A percentile compares a stretch with the other conserved stretches of the same genome.
phyloP scores from a whole-genome alignment of 2,113 vertebrate genomes.

The Meriones unguiculatus region DNA sequence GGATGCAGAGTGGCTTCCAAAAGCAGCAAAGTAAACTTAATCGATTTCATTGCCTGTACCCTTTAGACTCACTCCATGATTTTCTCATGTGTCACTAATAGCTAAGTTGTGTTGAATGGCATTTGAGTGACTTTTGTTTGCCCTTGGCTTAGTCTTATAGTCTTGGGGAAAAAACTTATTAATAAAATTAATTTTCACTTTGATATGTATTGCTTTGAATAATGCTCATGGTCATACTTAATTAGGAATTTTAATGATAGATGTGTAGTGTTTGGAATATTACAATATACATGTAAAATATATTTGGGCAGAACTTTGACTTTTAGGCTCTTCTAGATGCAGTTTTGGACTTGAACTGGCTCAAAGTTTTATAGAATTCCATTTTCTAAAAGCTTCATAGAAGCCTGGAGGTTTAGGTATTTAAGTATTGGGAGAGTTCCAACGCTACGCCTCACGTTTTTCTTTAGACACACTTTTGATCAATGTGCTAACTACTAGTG shows the following conservation, averaged over 20 bases:
- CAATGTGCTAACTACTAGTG: background rate
- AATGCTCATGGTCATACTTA: background rate
- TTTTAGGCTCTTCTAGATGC: background rate
- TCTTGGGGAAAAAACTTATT: background rate
- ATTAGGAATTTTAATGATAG: background rate
- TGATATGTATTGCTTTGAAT: conserved; percentile 16
- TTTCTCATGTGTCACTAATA: background rate
- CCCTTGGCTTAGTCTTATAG: background rate
- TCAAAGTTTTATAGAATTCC: background rate
- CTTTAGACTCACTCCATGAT: background rate
- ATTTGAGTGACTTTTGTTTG: background rate
- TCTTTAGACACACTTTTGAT: background rate
- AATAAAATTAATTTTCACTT: background rate
- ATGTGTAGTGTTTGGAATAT: background rate
- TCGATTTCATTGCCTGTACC: background rate
- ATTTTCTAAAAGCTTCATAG: background rate
- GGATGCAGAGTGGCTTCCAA: background rate
- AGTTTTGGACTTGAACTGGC: background rate
- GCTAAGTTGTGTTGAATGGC: background rate
- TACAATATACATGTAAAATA: background rate
- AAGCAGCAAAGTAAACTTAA: background rate
- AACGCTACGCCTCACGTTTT: background rate
- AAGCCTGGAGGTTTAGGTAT: background rate
- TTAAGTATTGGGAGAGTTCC: background rate
- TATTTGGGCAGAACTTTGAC: background rate